A percentile compares a stretch with the other conserved stretches of the same genome.
Conservation (phyloP, 2,797 vertebrate species). For the Loris lydekkerianus region DNA sequence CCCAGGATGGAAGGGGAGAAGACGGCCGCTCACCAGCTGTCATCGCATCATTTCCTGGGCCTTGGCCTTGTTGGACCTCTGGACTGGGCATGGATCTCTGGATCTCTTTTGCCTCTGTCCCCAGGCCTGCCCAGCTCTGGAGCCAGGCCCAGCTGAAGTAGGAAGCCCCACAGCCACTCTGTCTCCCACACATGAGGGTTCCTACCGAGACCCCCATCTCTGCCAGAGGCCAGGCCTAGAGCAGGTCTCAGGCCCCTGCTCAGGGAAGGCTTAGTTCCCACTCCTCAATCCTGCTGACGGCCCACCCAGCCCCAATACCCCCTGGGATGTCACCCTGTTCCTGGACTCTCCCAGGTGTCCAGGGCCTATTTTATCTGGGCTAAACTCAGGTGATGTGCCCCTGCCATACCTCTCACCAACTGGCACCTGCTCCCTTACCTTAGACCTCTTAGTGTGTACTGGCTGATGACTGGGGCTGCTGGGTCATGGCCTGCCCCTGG, state of each 20-base stretch:
- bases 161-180: not conserved
- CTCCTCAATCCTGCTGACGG: not conserved
- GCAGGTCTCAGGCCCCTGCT: not conserved
- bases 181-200: not conserved
- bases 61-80: not conserved
- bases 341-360: not conserved
- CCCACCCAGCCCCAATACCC: fast-evolving
- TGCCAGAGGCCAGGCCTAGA: not conserved
- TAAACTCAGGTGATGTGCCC: not conserved
- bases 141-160: not conserved
- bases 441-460: not conserved
- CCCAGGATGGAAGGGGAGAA: not conserved
- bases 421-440: not conserved
- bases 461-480: not conserved
- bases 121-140: not conserved
- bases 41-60: not conserved
- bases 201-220: not conserved
- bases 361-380: not conserved
- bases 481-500: not conserved
- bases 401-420: not conserved
- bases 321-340: not conserved
- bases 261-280: not conserved
- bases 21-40: not conserved
- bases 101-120: not conserved
- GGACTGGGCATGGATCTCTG: not conserved